Conservation (phyloP, 2,113 vertebrate species). For the Otolemur garnettii region DNA sequence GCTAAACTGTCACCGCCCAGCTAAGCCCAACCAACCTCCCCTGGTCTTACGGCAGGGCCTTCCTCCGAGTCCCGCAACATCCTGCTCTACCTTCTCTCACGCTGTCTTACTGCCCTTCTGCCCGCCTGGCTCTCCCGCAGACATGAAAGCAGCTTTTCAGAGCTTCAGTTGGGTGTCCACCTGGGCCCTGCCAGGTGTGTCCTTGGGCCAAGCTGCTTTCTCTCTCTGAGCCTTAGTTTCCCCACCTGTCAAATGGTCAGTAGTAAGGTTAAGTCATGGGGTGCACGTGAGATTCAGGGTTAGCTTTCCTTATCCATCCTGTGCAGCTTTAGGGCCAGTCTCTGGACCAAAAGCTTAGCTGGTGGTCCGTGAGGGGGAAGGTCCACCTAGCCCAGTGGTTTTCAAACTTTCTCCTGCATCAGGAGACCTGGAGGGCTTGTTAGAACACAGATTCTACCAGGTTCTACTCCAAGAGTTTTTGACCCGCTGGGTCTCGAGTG, state of each 20-base stretch:
- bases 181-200: neutral
- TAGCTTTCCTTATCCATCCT: neutral
- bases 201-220: neutral
- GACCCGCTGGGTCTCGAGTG: neutral
- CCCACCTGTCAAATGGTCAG: constrained; percentile 1
- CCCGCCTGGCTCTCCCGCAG: neutral
- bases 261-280: fast-evolving
- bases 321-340: neutral
- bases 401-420: neutral
- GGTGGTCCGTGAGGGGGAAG: neutral
- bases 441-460: too few relatives aligned
- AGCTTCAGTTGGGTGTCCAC: neutral
- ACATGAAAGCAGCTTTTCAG: neutral
- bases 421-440: neutral
- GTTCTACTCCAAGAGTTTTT: neutral
- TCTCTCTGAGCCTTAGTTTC: neutral
- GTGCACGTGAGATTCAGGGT: fast-evolving
- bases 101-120: fast-evolving
- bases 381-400: neutral
- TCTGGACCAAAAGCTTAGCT: neutral
- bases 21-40: neutral
- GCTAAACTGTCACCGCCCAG: neutral
- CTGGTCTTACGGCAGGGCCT: neutral
- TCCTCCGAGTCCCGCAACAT: neutral
- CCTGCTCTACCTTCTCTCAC: neutral